Evolutionary conservation across 1,140 invertebrate genomes (phyloP).

Genomic region (Papilio helenus): DNA sequence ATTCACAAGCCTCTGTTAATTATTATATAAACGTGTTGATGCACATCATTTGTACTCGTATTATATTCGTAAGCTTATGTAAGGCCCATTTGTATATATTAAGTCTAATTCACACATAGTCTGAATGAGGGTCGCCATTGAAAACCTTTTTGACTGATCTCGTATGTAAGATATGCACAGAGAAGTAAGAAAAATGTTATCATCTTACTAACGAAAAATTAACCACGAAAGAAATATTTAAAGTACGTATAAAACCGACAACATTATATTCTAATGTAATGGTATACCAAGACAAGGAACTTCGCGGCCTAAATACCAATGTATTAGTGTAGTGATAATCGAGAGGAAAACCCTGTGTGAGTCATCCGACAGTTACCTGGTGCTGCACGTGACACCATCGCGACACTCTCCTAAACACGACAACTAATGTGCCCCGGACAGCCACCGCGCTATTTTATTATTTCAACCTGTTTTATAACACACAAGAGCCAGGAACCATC

Average conservation of each 20-base stretch:
- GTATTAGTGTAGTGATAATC: neutral
- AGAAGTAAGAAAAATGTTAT: neutral
- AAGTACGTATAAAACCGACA: no score
- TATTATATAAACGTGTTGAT: constrained; percentile 21
- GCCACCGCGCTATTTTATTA: neutral
- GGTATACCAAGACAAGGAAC: neutral
- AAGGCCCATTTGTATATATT: neutral
- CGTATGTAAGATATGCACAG: neutral
- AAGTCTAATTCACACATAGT: neutral
- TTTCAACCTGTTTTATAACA: neutral
- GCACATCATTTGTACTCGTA: constrained; percentile 2
- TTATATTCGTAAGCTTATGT: constrained; percentile 7
- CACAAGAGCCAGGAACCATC: neutral
- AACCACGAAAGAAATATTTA: no score
- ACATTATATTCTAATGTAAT: neutral
- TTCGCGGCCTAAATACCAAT: neutral
- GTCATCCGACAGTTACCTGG: constrained; percentile 5
- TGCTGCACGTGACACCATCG: neutral
- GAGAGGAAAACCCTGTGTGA: constrained; percentile 12
- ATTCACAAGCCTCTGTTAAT: constrained; percentile 10
- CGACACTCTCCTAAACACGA: neutral
- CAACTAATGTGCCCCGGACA: neutral
- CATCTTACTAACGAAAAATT: neutral
- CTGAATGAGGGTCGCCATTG: neutral
- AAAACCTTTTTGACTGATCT: neutral